Conservation (phyloP, 2,888 invertebrate species). For the Epinotia nisella region DNA sequence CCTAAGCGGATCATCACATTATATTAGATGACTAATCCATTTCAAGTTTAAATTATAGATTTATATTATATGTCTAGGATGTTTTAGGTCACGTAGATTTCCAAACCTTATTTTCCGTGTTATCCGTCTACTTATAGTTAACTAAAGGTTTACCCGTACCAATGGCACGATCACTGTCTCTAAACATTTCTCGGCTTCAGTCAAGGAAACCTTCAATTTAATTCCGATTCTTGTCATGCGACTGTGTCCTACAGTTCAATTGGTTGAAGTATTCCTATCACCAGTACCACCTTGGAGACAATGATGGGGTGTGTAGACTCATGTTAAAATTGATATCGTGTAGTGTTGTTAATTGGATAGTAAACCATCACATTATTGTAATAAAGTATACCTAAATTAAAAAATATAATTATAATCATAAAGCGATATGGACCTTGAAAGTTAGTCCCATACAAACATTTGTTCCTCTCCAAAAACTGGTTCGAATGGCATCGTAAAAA, state of each 20-base stretch:
- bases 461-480: too few species aligned
- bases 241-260: neutral
- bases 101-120: neutral
- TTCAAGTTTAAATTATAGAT: neutral
- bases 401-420: too few species aligned
- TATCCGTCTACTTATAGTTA: too few species aligned
- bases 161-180: neutral
- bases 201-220: constrained; percentile 13
- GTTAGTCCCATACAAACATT: too few species aligned
- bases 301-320: too few species aligned
- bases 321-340: too few species aligned
- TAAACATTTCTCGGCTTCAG: neutral
- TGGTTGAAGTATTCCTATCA: constrained; percentile 5
- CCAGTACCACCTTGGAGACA: constrained; percentile 8
- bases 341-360: too few species aligned
- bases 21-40: neutral
- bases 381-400: too few species aligned
- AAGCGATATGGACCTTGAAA: too few species aligned
- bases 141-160: neutral
- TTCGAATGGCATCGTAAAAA: too few species aligned
- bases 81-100: neutral
- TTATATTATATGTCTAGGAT: neutral
- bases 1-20: too few species aligned
- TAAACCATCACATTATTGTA: too few species aligned
- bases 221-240: constrained; percentile 5